Evolutionary conservation across 2,113 vertebrate species (phyloP).

Genomic region (Protobothrops mucrosquamatus): DNA sequence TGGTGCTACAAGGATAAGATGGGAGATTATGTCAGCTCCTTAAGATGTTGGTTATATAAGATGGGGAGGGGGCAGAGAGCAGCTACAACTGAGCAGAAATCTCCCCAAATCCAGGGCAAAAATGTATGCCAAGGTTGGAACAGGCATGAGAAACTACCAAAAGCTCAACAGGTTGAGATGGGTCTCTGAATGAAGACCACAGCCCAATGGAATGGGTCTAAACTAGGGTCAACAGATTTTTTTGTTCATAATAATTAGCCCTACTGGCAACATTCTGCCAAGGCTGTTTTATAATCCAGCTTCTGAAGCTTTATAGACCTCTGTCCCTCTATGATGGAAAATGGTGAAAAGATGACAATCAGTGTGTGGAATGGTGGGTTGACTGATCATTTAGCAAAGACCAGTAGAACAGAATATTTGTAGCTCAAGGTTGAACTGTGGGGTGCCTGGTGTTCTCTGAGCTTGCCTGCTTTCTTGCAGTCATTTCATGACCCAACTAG

Average conservation of each 20-base stretch:
- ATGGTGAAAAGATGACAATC: background rate
- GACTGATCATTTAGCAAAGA: background rate
- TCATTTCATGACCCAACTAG: background rate
- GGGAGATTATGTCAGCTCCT: slow-evolving; percentile 33
- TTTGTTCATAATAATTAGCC: background rate
- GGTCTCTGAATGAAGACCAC: too few relatives aligned
- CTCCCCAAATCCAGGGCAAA: slow-evolving; percentile 8
- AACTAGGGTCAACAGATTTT: background rate
- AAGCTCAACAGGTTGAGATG: background rate
- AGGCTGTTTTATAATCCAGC: background rate
- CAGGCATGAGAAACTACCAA: background rate
- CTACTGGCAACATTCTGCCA: background rate
- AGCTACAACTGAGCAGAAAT: background rate
- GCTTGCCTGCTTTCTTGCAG: background rate
- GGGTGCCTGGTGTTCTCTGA: background rate
- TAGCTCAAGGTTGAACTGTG: background rate
- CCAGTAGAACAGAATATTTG: background rate
- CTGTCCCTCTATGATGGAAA: background rate
- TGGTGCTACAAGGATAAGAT: slow-evolving; percentile 24
- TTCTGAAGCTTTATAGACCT: background rate
- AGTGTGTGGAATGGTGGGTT: background rate
- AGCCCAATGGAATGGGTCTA: too few relatives aligned
- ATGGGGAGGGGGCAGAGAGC: slow-evolving; percentile 23
- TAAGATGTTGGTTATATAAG: slow-evolving; percentile 19
- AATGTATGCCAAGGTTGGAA: background rate